These are phyloP conservation scores for Drosophila sturtevanti DNA, from an alignment of 1,140 invertebrate species.

Conservation along the genomic window DNA sequence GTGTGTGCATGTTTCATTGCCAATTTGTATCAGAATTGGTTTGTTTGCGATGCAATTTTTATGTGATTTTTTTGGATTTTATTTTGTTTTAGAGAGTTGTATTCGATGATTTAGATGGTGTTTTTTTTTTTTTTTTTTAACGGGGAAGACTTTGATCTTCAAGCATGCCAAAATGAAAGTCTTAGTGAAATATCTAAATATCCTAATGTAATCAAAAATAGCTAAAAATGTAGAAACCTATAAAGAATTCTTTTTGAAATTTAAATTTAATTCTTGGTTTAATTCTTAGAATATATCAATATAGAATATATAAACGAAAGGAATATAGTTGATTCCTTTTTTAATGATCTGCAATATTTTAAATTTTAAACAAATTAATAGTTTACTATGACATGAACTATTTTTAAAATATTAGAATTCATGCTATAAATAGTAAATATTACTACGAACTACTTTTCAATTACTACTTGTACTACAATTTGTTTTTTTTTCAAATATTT, in stretches of 20 bases:
- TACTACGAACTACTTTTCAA: too few species aligned
- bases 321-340: background rate
- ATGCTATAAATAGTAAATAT: too few species aligned
- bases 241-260: background rate
- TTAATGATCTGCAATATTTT: background rate
- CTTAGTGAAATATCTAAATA: conserved; percentile 36
- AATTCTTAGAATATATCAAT: background rate
- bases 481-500: background rate
- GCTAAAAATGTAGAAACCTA: background rate
- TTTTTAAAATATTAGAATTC: conserved; percentile 22
- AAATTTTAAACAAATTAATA: background rate
- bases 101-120: conserved; percentile 19
- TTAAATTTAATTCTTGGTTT: background rate
- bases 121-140: conserved; percentile 1
- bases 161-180: conserved; percentile 52
- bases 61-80: conserved; percentile 17
- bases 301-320: background rate
- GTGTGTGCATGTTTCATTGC: conserved; percentile 54
- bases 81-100: conserved; percentile 12
- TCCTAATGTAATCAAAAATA: conserved; percentile 11
- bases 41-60: conserved; percentile 19
- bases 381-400: conserved; percentile 18
- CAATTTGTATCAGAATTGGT: conserved; percentile 62
- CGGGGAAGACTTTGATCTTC: conserved; percentile 17
- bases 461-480: conserved; percentile 26